Evolutionary conservation across 2,113 vertebrate genomes (phyloP), one percentile per base, ranked within the genome.

Genomic region (Rhadina sibilatrix): DNA sequence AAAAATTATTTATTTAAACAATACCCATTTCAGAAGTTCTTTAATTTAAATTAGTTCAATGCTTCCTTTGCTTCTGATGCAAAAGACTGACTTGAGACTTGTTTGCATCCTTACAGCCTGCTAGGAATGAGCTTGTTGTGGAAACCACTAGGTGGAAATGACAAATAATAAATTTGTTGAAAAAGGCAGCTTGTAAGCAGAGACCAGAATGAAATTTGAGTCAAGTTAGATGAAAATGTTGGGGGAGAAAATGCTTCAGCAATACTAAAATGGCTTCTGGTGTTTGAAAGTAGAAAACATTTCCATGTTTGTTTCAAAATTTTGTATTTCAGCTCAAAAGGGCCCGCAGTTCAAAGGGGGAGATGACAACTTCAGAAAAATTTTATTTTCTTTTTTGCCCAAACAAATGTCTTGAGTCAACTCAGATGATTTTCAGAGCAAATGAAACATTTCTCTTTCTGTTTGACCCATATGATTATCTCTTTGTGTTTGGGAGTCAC

Each of bases 221-320:
- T 94, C 74, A 75, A 78, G 35, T 89, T 83, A 86, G 57, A 83
- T 90, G n/a, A 94, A 95, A 91, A 94, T 5, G 7, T 33, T 84
- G 44, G 40, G n/a, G 60, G 42, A 83, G 30, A 81, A 83, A 86
- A 92, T 42, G 35, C 42, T 94, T 91, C 28, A 47, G 60, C 12
- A 37, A 24, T 27, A 23, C 15, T 31, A 20, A 71, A 87, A 82
- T 78, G 61, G 72, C 27, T 89, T 94, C 81, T 92, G 61, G 64
- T 89, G 54, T 74, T 83, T 83, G 56, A 54, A 93, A 83, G 79
- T 54, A 77, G 79, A 78, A 91, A 91, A 53, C 9, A 15, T 84
- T 94, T 87, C 53, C 20, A 6, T 60, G 47, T 78, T 84, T 44
- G 72, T 81, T 92, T 95, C 86, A 86, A 52, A 90, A 83, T 77